Conservation (phyloP, 2,797 vertebrate genomes). For the Acanthis flammea region DNA sequence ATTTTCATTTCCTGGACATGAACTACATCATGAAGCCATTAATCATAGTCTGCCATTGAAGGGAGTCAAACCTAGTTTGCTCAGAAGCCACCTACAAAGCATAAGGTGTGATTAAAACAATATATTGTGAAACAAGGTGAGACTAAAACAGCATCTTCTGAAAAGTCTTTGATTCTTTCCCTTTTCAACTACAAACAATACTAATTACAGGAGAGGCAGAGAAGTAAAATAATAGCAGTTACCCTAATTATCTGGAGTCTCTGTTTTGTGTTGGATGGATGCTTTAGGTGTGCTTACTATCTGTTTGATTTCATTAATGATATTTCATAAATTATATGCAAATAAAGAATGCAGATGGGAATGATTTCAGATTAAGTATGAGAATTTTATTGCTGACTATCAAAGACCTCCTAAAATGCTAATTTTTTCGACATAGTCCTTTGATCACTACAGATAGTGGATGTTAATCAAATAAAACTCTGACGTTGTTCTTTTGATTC, state of each 20-base stretch:
- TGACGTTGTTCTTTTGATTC: neutral
- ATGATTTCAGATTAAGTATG: neutral
- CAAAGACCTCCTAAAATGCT: slow-evolving; percentile 46
- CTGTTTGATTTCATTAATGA: slow-evolving; percentile 53
- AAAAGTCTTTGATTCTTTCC: slow-evolving; percentile 24
- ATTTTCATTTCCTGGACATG: neutral
- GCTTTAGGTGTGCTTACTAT: slow-evolving; percentile 45
- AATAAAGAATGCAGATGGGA: slow-evolving; percentile 33
- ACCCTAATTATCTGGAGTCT: neutral
- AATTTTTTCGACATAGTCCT: slow-evolving; percentile 34
- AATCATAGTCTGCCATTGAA: neutral
- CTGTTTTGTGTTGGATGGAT: neutral
- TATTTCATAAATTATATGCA: slow-evolving; percentile 39
- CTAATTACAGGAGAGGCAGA: slow-evolving; percentile 39
- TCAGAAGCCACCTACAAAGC: neutral
- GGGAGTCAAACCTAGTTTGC: neutral
- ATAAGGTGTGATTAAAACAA: neutral
- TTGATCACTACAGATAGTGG: slow-evolving; percentile 19
- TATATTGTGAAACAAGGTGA: neutral
- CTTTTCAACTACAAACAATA: neutral
- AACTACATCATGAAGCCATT: neutral
- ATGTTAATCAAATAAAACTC: slow-evolving; percentile 53
- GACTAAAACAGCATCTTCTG: neutral
- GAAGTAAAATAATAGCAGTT: slow-evolving; percentile 13
- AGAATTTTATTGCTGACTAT: slow-evolving; percentile 40